Base-by-base conservation (phyloP, 2,888 invertebrate genomes). In the Chloromyia formosa region DNA sequence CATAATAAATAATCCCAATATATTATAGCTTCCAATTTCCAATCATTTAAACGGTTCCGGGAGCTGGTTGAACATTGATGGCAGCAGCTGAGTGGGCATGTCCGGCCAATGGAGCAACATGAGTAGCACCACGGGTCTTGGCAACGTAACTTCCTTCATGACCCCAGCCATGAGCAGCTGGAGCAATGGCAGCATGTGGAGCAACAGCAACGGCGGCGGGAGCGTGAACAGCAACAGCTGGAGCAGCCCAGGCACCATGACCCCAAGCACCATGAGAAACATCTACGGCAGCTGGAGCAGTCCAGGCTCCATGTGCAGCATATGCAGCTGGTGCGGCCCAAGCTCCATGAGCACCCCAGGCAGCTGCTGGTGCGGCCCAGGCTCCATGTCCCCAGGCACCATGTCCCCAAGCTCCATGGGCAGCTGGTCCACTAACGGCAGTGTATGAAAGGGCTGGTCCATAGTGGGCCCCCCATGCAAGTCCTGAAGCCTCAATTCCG, bases 31-130 rank as follows among this genome's bases (percentile, higher is more conserved):
- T 42, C 42, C 42, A 42, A 42, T 9, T 42, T 9, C 5, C 5
- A 42, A 9, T 42, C 12, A 12, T 42, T 42, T 74, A 74, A 35
- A 74, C 18, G 58, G 86, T 86, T 80, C 86, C 86, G 78, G 86
- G 85, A 45, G 86, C 86, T 74, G 86, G 85, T 72, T 84, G 84
- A 20, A 85, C 82, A 80, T 86, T 86, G 76, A 86, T 81, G 18
- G 75, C 71, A 68, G 76, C 66, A 27, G 74, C 76, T 35, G 76
- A 76, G 42, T 72, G 62, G 16, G 60, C 58, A 78, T 86, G 86
- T 79, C 85, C 84, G 40, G 86, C 85, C 58, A 85, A 80, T 16
- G 86, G 85, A 72, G 86, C 86, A 45, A 83, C 81, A 77, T 86
- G 86, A 5, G 85, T 77, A 42, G 86, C 82, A 73, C 86, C 86